Conservation (phyloP, 2,888 invertebrate species). For the Nemoura dubitans region DNA sequence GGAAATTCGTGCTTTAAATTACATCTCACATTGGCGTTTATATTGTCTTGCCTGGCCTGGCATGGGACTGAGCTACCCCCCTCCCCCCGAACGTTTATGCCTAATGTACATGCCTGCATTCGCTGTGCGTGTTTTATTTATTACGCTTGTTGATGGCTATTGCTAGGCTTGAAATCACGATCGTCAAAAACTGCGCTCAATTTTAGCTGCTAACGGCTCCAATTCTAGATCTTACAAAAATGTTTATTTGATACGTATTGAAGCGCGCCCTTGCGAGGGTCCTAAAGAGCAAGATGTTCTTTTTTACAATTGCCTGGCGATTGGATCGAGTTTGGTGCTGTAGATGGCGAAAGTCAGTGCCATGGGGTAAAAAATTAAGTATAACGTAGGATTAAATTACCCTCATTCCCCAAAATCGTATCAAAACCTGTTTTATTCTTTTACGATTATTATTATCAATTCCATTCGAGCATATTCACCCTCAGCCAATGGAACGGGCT, state of each 20-base stretch:
- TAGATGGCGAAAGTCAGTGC: conserved; percentile 10
- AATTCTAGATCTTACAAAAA: not conserved
- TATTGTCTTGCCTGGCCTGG: conserved; percentile 5
- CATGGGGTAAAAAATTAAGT: conserved; percentile 2
- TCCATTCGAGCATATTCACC: not conserved
- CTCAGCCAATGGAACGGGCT: not conserved
- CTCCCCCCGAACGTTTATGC: not conserved
- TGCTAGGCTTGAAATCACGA: conserved; percentile 14
- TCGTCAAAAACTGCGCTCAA: conserved; percentile 1
- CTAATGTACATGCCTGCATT: not conserved
- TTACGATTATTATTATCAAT: conserved; percentile 7
- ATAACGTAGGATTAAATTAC: not conserved
- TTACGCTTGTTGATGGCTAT: conserved; percentile 30
- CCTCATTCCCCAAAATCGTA: not conserved
- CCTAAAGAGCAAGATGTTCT: not conserved
- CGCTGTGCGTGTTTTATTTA: conserved; percentile 33
- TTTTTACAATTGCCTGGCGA: conserved; percentile 17
- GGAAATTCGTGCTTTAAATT: conserved; percentile 7
- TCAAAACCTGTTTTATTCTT: not conserved
- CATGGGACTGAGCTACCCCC: not conserved
- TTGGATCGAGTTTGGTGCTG: not conserved
- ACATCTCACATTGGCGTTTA: not conserved
- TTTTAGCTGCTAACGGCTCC: not conserved
- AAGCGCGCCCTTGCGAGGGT: not conserved
- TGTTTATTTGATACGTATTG: not conserved